These are phyloP conservation scores for Lepidothrix coronata DNA, from an alignment of 2,113 vertebrate genomes.

Conservation along the genomic window DNA sequence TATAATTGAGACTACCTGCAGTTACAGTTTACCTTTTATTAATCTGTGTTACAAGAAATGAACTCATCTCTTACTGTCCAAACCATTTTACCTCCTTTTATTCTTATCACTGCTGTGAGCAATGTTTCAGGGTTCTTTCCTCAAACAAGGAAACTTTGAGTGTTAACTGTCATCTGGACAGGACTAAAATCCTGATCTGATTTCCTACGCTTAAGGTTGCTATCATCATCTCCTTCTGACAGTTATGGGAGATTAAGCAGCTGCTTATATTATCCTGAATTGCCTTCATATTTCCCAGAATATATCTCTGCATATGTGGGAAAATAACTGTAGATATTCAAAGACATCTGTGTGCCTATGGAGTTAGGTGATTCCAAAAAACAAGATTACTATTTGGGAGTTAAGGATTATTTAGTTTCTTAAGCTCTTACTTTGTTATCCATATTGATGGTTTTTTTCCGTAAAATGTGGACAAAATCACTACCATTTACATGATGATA, in stretches of 20 bases:
- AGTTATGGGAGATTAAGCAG: not conserved
- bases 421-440: not conserved
- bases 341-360: not conserved
- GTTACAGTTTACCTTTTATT: not conserved
- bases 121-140: not conserved
- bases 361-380: not conserved
- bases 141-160: not conserved
- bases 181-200: not conserved
- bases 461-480: not conserved
- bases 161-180: not conserved
- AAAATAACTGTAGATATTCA: not conserved
- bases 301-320: not conserved
- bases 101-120: not conserved
- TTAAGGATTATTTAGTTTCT: not conserved
- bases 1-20: not conserved
- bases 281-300: not conserved
- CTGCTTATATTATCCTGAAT: not conserved
- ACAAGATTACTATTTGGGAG: not conserved
- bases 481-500: not conserved
- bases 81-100: not conserved
- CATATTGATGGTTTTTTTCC: not conserved
- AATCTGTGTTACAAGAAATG: not conserved
- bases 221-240: not conserved
- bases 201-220: not conserved
- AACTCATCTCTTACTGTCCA: not conserved